Evolutionary conservation across 2,113 vertebrate genomes (phyloP).

Genomic region (Halcyon senegalensis): DNA sequence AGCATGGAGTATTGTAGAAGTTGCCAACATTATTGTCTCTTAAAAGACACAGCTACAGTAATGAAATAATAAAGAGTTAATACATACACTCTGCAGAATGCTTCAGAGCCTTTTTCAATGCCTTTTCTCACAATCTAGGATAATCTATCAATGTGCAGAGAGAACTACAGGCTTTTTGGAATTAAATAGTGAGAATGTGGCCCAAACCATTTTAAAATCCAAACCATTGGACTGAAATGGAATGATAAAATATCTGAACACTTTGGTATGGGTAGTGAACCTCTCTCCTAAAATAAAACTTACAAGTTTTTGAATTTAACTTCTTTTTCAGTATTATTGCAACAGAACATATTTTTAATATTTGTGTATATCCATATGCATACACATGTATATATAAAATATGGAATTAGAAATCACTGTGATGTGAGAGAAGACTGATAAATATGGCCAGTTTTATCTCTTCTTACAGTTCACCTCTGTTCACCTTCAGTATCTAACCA

Average conservation of each 20-base stretch:
- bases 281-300: neutral
- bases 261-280: neutral
- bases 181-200: neutral
- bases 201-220: neutral
- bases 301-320: neutral
- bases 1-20: neutral
- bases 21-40: neutral
- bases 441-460: neutral
- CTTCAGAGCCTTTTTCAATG: neutral
- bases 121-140: neutral
- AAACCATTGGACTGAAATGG: neutral
- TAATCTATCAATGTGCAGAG: neutral
- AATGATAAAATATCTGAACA: neutral
- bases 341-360: neutral
- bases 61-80: neutral
- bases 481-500: neutral
- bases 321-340: neutral
- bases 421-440: neutral
- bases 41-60: neutral
- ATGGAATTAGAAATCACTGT: neutral
- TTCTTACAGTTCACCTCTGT: neutral
- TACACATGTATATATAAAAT: accelerated
- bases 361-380: neutral
- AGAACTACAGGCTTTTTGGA: neutral
- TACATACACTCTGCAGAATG: neutral